These are phyloP conservation scores for Eledone cirrhosa DNA, from an alignment of 2,888 invertebrate genomes.

Conservation along the genomic window DNA sequence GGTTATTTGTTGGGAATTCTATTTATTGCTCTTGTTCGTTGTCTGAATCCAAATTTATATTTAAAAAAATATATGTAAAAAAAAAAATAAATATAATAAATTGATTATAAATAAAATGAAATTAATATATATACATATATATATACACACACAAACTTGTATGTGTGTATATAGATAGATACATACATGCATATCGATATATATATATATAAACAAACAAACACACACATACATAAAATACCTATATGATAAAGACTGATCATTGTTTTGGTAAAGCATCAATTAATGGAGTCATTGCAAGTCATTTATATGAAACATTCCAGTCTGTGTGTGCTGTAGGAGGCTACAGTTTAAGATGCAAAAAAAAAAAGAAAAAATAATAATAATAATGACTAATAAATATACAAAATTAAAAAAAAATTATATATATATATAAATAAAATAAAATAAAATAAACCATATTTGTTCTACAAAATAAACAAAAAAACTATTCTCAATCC, in stretches of 20 bases:
- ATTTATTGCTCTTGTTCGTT: constrained; percentile 26
- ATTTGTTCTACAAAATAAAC: no score
- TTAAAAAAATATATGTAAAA: neutral
- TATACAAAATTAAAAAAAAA: no score
- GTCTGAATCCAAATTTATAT: constrained; percentile 8
- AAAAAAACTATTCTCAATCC: no score
- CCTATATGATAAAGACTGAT: neutral
- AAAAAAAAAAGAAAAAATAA: no score
- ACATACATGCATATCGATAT: neutral
- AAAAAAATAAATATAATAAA: no score
- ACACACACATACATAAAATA: neutral
- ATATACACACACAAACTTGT: neutral
- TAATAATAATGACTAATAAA: no score
- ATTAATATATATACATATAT: neutral
- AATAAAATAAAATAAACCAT: no score
- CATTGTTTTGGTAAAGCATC: neutral
- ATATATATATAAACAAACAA: neutral
- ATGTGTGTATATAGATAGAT: neutral
- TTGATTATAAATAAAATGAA: neutral
- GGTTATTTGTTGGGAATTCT: constrained; percentile 28
- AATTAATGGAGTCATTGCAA: no score
- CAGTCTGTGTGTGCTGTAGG: neutral
- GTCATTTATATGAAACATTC: neutral
- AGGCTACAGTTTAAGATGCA: constrained; percentile 19
- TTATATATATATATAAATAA: no score